A percentile compares a stretch with the other conserved stretches of the same genome.
phyloP scores from a whole-genome alignment of 2,797 vertebrate species.

The Brotogeris chrysoptera region DNA sequence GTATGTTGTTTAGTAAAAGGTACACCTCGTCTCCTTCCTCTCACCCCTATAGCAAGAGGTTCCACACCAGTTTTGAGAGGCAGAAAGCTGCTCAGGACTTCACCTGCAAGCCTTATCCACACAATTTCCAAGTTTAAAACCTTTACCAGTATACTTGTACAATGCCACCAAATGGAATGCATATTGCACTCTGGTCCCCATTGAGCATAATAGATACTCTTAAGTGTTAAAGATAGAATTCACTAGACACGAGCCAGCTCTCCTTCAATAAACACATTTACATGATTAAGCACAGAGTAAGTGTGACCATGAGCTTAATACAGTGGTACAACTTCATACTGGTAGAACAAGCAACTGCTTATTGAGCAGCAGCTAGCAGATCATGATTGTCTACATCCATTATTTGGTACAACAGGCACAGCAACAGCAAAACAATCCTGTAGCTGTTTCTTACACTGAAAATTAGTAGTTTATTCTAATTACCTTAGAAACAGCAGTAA shows the following conservation, averaged over 20 bases:
- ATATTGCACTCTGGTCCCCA: conserved; percentile 2
- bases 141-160: not conserved
- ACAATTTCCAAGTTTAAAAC: conserved; percentile 12
- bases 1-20: not conserved
- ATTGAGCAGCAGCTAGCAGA: not conserved
- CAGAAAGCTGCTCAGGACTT: not conserved
- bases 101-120: not conserved
- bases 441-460: conserved; percentile 31
- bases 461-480: not conserved
- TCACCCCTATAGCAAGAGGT: not conserved
- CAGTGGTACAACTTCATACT: not conserved
- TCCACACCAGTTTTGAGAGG: not conserved
- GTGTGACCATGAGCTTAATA: not conserved
- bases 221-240: conserved; percentile 37
- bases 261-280: conserved; percentile 18
- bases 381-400: conserved; percentile 52
- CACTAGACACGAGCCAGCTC: conserved; percentile 36
- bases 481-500: not conserved
- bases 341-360: conserved; percentile 1
- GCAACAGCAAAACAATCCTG: not conserved
- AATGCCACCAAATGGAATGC: not conserved
- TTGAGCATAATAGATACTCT: not conserved
- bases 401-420: conserved; percentile 57
- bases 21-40: not conserved
- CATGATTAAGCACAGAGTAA: not conserved